Evolutionary conservation across 2,797 vertebrate genomes (phyloP).

Genomic region (Echeneis naucrates): DNA sequence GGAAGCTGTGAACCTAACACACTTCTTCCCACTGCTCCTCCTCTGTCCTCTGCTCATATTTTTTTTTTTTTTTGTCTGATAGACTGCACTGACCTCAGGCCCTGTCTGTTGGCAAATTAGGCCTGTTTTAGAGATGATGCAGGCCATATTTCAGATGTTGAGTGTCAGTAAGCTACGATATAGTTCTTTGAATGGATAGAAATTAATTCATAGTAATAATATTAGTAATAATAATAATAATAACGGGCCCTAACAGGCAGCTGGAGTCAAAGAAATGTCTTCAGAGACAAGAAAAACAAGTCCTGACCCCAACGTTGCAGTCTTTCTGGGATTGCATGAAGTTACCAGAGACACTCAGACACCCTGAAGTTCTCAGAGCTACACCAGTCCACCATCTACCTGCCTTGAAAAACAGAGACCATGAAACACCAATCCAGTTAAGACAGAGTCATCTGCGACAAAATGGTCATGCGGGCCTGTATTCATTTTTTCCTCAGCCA

Average conservation of each 20-base stretch:
- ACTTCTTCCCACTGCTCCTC: constrained; percentile 39
- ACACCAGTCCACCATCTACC: no score
- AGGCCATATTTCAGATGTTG: constrained; percentile 20
- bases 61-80: constrained; percentile 7
- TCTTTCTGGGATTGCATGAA: no score
- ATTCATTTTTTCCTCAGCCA: background rate
- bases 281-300: no score
- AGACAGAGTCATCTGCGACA: background rate
- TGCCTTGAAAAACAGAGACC: no score
- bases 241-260: no score
- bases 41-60: constrained; percentile 32
- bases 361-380: no score
- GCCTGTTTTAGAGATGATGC: constrained; percentile 38
- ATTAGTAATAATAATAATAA: no score
- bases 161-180: background rate
- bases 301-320: no score
- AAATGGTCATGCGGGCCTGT: background rate
- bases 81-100: constrained; percentile 14
- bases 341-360: no score
- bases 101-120: constrained; percentile 39
- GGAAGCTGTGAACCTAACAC: constrained; percentile 61
- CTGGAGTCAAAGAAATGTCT: no score
- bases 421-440: no score
- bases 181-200: constrained; percentile 2
- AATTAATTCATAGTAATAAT: no score